phyloP scores from a whole-genome alignment of 2,113 vertebrate genomes.

The Seriola quinqueradiata region DNA sequence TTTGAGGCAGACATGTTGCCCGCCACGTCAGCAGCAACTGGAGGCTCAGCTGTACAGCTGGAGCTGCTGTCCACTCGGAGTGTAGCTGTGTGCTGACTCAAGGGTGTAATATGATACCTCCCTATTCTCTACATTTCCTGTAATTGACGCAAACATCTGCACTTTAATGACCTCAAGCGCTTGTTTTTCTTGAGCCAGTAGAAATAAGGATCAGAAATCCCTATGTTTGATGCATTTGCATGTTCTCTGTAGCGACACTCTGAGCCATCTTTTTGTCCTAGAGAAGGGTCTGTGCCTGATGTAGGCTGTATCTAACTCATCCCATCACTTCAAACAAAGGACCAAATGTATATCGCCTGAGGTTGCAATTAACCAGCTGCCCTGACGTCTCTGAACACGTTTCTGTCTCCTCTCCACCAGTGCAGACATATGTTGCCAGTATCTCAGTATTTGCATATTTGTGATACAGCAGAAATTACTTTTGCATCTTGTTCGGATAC shows the following conservation, averaged over 20 bases:
- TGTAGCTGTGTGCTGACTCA: conserved; percentile 18
- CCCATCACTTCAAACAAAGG: conserved; percentile 35
- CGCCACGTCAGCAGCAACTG: conserved; percentile 73
- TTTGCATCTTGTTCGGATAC: conserved; percentile 83
- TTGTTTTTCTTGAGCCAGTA: not conserved
- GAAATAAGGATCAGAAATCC: not conserved
- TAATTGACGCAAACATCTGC: conserved; percentile 1
- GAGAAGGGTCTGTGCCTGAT: conserved; percentile 43
- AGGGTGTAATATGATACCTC: conserved; percentile 46
- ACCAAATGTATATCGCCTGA: not conserved
- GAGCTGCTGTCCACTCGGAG: conserved; percentile 21
- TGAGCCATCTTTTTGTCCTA: not conserved
- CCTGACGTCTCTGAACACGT: conserved; percentile 5
- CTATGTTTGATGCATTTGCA: not conserved
- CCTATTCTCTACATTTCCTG: not conserved
- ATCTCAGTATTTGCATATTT: conserved; percentile 42
- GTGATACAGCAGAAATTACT: conserved; percentile 39
- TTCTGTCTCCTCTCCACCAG: conserved; percentile 9
- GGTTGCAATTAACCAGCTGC: conserved; percentile 23
- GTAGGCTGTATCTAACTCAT: conserved; percentile 19
- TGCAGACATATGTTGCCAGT: conserved; percentile 19
- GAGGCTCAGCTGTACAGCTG: conserved; percentile 30
- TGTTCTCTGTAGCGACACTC: not conserved
- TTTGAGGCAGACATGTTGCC: conserved; percentile 55
- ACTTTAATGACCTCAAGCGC: not conserved